Conservation (phyloP, 1,140 invertebrate genomes). For the Ceratosolen fusciceps region DNA sequence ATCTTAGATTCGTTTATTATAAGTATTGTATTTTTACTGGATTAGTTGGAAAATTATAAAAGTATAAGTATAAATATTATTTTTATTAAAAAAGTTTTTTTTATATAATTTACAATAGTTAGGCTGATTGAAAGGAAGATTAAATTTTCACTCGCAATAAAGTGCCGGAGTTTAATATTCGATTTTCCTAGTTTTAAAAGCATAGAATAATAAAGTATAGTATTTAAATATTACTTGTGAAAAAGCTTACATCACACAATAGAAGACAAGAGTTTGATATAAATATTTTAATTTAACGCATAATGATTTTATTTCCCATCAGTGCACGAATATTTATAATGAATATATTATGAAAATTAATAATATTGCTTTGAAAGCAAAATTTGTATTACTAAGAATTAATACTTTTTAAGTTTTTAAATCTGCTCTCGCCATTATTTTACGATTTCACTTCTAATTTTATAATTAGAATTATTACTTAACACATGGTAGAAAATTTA, state of each 20-base stretch:
- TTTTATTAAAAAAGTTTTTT: slow-evolving; percentile 32
- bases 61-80: background rate
- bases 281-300: too few species aligned
- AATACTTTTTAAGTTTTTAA: background rate
- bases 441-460: background rate
- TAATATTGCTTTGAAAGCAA: background rate
- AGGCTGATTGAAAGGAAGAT: background rate
- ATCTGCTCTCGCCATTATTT: background rate
- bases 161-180: background rate
- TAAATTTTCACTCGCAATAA: background rate
- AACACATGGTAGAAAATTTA: background rate
- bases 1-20: background rate
- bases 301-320: too few species aligned
- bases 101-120: background rate
- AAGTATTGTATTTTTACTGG: slow-evolving; percentile 16
- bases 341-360: too few species aligned
- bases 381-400: background rate
- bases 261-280: too few species aligned
- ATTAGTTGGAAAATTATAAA: slow-evolving; percentile 26
- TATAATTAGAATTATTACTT: background rate
- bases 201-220: background rate
- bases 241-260: too few species aligned
- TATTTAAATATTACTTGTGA: background rate
- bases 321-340: background rate
- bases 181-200: too few species aligned